Conservation (phyloP, 1,140 invertebrate genomes). For the Formica selysi region DNA sequence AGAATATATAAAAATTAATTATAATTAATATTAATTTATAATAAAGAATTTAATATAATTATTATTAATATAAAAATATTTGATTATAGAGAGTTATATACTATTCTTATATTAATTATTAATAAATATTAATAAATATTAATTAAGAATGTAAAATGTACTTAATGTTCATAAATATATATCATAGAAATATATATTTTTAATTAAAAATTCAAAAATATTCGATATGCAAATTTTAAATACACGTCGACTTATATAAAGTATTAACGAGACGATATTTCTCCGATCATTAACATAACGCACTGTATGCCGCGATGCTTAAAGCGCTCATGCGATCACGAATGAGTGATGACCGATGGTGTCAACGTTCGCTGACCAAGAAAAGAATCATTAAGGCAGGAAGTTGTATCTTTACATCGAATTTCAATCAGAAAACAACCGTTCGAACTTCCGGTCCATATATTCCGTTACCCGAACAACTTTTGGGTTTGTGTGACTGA, state of each 20-base stretch:
- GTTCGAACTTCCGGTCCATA: constrained; percentile 60
- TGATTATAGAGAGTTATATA: too few relatives aligned
- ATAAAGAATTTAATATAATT: too few relatives aligned
- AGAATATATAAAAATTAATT: too few relatives aligned
- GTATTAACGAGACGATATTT: constrained; percentile 14
- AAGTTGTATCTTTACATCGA: constrained; percentile 71
- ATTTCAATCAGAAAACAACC: constrained; percentile 70
- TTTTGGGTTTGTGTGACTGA: not conserved
- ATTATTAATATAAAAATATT: too few relatives aligned
- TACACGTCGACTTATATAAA: not conserved
- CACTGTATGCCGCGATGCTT: constrained; percentile 12
- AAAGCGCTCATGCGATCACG: constrained; percentile 51
- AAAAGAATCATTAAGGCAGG: constrained; percentile 67
- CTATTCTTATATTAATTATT: too few relatives aligned
- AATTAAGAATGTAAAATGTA: not conserved
- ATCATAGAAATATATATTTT: not conserved
- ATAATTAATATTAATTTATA: too few relatives aligned
- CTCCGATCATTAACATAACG: not conserved
- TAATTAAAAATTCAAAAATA: not conserved
- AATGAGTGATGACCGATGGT: constrained; percentile 27
- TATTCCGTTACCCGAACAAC: constrained; percentile 33
- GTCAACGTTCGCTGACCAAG: constrained; percentile 70
- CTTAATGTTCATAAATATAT: not conserved
- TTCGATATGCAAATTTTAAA: not conserved
- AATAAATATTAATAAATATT: not conserved